Evolutionary conservation across 2,888 invertebrate species (phyloP).

Genomic region (Aspidiotus destructor): DNA sequence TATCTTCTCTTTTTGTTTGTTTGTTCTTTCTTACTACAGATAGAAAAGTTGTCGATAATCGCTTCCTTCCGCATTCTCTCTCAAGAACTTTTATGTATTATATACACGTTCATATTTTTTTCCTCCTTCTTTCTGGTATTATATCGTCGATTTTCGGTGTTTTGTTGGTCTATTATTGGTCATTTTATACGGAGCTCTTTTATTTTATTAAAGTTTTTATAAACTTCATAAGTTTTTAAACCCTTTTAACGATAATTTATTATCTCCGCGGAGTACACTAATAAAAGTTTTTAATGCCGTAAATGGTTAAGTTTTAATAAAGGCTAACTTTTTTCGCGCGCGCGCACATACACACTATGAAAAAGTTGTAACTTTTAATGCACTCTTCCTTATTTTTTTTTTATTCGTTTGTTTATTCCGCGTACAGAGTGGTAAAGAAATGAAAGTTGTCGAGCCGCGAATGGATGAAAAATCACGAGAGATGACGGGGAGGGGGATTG

Average conservation of each 20-base stretch:
- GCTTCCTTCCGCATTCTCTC: neutral
- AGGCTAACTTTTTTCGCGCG: constrained; percentile 22
- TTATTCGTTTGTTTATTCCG: neutral
- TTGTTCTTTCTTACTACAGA: neutral
- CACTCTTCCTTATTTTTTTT: constrained; percentile 17
- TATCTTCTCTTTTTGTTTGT: neutral
- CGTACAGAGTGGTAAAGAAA: too few species aligned
- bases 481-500: too few species aligned
- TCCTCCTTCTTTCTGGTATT: too few species aligned
- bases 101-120: too few species aligned
- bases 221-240: constrained; percentile 24
- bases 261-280: constrained; percentile 31
- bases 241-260: constrained; percentile 33
- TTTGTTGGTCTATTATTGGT: constrained; percentile 24
- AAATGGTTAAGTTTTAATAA: constrained; percentile 33
- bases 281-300: constrained; percentile 31
- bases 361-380: constrained; percentile 31
- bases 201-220: constrained; percentile 27
- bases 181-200: constrained; percentile 23
- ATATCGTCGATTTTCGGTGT: neutral
- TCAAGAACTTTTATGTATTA: neutral
- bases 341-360: constrained; percentile 23
- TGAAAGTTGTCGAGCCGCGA: too few species aligned
- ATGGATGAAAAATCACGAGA: too few species aligned
- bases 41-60: neutral